These are phyloP conservation scores for Mus minutoides DNA, from an alignment of 2,797 vertebrate species.

Conservation along the genomic window DNA sequence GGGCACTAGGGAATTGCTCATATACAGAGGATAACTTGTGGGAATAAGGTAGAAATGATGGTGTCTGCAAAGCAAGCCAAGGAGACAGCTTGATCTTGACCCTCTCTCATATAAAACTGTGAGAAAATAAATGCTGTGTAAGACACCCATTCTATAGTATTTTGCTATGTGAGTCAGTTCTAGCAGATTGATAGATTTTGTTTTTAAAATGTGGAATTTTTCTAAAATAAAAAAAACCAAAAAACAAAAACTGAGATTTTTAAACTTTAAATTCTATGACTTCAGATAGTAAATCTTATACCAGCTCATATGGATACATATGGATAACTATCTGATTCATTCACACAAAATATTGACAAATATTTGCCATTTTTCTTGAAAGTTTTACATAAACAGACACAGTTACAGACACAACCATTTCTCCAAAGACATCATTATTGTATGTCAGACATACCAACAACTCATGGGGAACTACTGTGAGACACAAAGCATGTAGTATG, in stretches of 20 bases:
- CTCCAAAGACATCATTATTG: not conserved
- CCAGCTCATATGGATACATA: not conserved
- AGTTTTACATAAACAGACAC: not conserved
- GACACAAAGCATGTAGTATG: not conserved
- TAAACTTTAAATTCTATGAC: not conserved
- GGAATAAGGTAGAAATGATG: not conserved
- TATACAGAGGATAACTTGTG: not conserved
- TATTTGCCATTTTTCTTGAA: not conserved
- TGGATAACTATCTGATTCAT: not conserved
- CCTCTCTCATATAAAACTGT: not conserved
- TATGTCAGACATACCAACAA: not conserved
- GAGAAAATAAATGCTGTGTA: not conserved
- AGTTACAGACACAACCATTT: not conserved
- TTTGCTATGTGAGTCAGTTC: not conserved
- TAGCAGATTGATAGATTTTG: not conserved
- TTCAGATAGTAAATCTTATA: not conserved
- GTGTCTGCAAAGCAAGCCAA: not conserved
- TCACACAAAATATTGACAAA: not conserved
- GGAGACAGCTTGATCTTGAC: not conserved
- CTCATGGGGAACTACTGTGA: not conserved
- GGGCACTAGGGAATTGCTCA: not conserved
- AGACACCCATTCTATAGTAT: not conserved
- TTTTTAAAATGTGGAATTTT: not conserved
- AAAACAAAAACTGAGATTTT: not conserved
- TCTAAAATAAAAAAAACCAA: not conserved